phyloP scores from a whole-genome alignment of 2,797 vertebrate species.

The Brachymystax lenok region DNA sequence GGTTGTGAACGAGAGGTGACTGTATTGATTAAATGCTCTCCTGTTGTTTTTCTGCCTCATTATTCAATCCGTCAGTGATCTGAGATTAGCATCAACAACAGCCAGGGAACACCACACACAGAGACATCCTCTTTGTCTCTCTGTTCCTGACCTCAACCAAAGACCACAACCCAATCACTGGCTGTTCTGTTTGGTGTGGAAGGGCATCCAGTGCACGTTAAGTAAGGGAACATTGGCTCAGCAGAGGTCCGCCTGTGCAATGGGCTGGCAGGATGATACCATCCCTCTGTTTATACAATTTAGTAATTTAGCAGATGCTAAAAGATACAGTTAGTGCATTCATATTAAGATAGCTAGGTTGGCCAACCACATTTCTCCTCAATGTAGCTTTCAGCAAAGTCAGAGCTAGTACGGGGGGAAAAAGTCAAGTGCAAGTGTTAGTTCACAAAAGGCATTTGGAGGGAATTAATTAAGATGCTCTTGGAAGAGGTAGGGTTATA shows the following conservation, averaged over 20 bases:
- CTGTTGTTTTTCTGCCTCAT: slow-evolving; percentile 61
- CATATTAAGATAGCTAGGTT: too few species aligned
- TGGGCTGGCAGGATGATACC: background rate
- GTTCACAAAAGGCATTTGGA: too few species aligned
- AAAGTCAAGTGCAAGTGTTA: too few species aligned
- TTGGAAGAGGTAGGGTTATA: too few species aligned
- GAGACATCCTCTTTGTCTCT: background rate
- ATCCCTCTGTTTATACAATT: background rate
- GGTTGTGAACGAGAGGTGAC: background rate
- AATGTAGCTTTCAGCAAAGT: too few species aligned
- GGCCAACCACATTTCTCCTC: too few species aligned
- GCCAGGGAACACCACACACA: background rate
- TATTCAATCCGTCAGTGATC: slow-evolving; percentile 40
- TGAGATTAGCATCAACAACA: background rate
- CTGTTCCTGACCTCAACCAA: background rate
- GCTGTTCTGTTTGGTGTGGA: background rate
- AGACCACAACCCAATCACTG: background rate
- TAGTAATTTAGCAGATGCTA: too few species aligned
- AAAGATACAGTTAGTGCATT: too few species aligned
- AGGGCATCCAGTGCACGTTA: background rate
- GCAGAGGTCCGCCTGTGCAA: background rate
- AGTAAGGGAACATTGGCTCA: background rate
- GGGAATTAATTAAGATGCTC: too few species aligned
- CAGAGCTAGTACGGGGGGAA: too few species aligned
- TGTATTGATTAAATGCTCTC: slow-evolving; percentile 51